Evolutionary conservation across 30 jellyfish, hydroid and myxozoan species (phyloP), one percentile per base, ranked within the genome.

Genomic region (Chrysaora quinquecirrha): DNA sequence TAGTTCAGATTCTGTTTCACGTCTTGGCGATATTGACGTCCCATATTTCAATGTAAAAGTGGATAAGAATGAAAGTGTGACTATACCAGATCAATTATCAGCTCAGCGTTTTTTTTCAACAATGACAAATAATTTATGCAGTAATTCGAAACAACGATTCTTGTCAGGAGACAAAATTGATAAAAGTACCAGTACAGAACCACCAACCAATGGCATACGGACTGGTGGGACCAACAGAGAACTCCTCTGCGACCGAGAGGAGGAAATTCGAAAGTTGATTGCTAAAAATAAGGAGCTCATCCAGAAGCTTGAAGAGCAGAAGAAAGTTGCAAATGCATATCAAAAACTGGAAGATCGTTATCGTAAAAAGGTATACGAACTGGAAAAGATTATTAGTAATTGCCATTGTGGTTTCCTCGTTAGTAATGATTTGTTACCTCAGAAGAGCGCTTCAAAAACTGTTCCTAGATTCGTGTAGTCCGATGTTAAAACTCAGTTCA

Each of bases 281-380:
- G n/a, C 30, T 23, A 94, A 93, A 72, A 74, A 79, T 33, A 86
- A 63, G 10, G 91, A 86, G 3, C 71, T 93, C 62, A 49, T 61
- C 30, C 64, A 64, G 54, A 81, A 86, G 54, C 75, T 93, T 21
- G 96, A 93, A 21, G 98, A 93, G 52, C 98, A 93, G 71, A 93
- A 78, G 85, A 93, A 93, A 35, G 98, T 93, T 30, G 98, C 98
- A 27, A 93, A 93, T 71, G 98, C 98, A 6, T 93, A 93, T 71
- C 98, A 93, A 46, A 93, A 93, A 50, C 73, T 93, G 27, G 98
- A 93, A 69, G 97, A 93, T 78, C 88, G 98, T 14, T 93, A 93
- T 62, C 92, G 98, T 29, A 78, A 90, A 34, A 85, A 87, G 48
- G 98, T 93, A 0, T 76, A 50, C 66, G 89, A 84, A 11, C 78